Evolutionary conservation across 1,140 invertebrate species (phyloP), one percentile per base, ranked within the genome.

Genomic region (Agrypnia vestita): DNA sequence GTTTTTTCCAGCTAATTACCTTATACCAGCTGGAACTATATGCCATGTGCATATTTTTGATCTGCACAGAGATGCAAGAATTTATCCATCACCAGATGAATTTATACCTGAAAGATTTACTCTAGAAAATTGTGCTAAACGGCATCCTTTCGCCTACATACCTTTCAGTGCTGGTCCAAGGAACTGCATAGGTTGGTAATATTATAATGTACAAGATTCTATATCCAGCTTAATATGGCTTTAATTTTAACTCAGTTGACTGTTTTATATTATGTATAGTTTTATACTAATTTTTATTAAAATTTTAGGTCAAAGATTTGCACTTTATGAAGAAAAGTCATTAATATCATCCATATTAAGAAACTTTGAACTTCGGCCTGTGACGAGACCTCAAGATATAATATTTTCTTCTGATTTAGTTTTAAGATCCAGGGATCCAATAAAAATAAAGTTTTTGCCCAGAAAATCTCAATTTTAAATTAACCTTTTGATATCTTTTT

Each of bases 271-370:
- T 51, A 51, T 13, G 49, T 51, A 1, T n/a, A n/a, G n/a, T n/a
- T n/a, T n/a, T n/a, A n/a, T n/a, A n/a, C n/a, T 51, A 51, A 12
- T 67, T 43, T 67, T n/a, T 46, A n/a, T 25, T 71, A 1, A n/a
- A 1, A 9, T 79, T 72, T 76, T 21, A 83, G 93, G 93, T 55
- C 93, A 94, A 84, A 94, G 92, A 86, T 96, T 95, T 86, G 95
- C 94, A 19, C 87, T 93, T 84, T 85, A 94, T 80, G 95, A 95
- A 88, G 90, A 92, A 82, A 95, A 95, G 86, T 90, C 91, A 0
- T 85, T 94, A 1, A 86, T 95, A 47, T 91, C 93, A 0, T 89
- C 90, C 4, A 86, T 95, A 15, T 85, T 96, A 43, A 88, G 92
- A 19, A 91, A 92, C 79, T 96, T 91, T 82, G 88, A 87, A 83